Evolutionary conservation across 1,140 invertebrate species (phyloP), one percentile per base, ranked within the genome.

Genomic region (Bombus breviceps): DNA sequence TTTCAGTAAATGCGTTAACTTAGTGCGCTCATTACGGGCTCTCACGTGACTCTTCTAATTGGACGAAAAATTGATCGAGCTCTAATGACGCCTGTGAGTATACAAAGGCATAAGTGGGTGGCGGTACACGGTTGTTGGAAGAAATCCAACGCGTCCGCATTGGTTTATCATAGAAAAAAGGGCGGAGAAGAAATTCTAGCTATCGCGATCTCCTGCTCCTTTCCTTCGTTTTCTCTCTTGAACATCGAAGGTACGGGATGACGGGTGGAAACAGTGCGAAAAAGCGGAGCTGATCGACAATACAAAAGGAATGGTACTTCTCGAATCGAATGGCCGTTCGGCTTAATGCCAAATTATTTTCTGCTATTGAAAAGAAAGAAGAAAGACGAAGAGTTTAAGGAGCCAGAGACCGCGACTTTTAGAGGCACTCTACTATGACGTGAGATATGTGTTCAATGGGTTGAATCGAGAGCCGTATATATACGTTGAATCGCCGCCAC

Each of bases 331-430:
- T 71, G 71, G 82, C 82, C 84, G 69, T 84, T 86, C 88, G 88
- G 90, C 90, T 89, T 89, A 86, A 87, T 89, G 90, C 86, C 90
- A 91, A 91, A 91, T 91, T 89, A 91, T 91, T 91, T 91, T 89
- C 89, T 53, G 81, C 68, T 72, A 47, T 5, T 22, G 34, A 47
- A 68, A n/a, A 28, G 84, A 57, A 32, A 28, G 22, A 78, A 62
- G 77, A 15, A 79, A 39, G 73, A 53, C n/a, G 57, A 68, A 73
- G 41, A 53, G 73, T 79, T 64, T 79, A 83, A 41, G 37, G 72
- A 69, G 39, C 43, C 15, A 32, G 34, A 34, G 74, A 80, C 69
- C 84, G 43, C 64, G 79, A 90, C 64, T 89, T 89, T 69, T 74
- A 87, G 73, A 72, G 74, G 39, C 81, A 79, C 88, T 87, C 28